phyloP scores from a whole-genome alignment of 2,888 invertebrate genomes.

The Thelaira solivaga region DNA sequence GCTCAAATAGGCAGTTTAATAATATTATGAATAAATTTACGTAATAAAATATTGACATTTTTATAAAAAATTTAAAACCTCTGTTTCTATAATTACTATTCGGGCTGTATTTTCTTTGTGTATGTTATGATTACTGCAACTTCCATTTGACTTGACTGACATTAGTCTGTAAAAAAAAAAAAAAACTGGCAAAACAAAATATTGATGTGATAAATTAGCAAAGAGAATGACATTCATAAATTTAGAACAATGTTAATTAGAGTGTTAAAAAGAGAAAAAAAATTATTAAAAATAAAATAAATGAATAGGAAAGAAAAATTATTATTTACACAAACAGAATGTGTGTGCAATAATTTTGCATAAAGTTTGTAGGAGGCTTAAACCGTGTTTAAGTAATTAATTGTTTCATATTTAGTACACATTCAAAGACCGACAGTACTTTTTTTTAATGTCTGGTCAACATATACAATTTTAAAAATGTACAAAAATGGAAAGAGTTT shows the following conservation, averaged over 20 bases:
- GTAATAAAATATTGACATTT: too few species aligned
- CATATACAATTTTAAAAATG: too few species aligned
- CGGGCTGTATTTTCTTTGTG: conserved; percentile 5
- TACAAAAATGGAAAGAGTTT: too few species aligned
- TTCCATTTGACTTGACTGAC: conserved; percentile 36
- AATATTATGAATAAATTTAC: too few species aligned
- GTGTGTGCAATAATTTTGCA: too few species aligned
- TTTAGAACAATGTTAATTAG: conserved; percentile 55
- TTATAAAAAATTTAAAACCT: neutral
- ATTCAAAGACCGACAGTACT: too few species aligned
- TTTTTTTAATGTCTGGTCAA: too few species aligned
- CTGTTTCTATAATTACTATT: neutral
- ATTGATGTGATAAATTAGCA: conserved; percentile 51
- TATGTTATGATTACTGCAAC: neutral
- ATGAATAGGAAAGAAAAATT: conserved; percentile 2
- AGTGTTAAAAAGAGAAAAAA: conserved; percentile 22
- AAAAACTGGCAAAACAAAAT: conserved; percentile 5
- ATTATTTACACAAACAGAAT: too few species aligned
- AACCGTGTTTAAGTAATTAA: too few species aligned
- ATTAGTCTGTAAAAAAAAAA: conserved; percentile 6
- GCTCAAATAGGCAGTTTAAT: too few species aligned
- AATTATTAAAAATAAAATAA: neutral
- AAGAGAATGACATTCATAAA: conserved; percentile 50
- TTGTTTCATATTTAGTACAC: too few species aligned
- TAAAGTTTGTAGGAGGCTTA: too few species aligned